Evolutionary conservation across 2,113 vertebrate species (phyloP), one percentile per base, ranked within the genome.

Genomic region (Myotis brandtii): DNA sequence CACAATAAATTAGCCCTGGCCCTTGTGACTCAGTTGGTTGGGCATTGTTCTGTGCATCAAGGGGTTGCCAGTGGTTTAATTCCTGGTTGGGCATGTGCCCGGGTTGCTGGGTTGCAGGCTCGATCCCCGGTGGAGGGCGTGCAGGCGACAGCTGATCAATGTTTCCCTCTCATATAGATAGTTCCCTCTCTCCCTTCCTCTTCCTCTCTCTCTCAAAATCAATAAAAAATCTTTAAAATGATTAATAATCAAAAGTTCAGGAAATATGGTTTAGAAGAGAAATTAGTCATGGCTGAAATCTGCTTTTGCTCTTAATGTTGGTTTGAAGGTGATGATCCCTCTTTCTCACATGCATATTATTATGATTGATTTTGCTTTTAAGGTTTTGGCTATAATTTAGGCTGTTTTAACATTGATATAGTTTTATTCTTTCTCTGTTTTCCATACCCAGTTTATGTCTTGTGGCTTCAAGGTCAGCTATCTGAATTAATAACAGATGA

Each of bases 401-500:
- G 27, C 37, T 48, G 9, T 77, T 82, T 77, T 77, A 43, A 48
- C 50, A 48, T 30, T 48, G 9, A 43, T 76, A 2, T 21, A n/a
- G 0, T 91, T 86, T 81, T 34, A 21, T 30, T 34, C 21, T 75
- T 79, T 59, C 32, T 89, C 43, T 91, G 59, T 69, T 88, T 93
- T 79, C 21, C 40, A 52, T 73, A 12, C 16, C 34, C 16, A 86
- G 1, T 59, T 69, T 91, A 40, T 82, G 56, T 59, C 66, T 40
- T 56, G 48, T 89, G 18, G 59, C 54, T 89, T 73, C n/a, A 83
- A 25, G 20, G 20, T 52, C 73, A 14, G n/a, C 40, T 89, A 32
- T 94, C 30, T 85, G 72, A 92, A 50, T 92, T 85, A 89, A n/a
- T 54, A 89, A 56, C 8, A 30, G 27, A 32, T 87, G 67, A 62